phyloP scores from a whole-genome alignment of 2,113 vertebrate genomes.

The Hyla sarda region DNA sequence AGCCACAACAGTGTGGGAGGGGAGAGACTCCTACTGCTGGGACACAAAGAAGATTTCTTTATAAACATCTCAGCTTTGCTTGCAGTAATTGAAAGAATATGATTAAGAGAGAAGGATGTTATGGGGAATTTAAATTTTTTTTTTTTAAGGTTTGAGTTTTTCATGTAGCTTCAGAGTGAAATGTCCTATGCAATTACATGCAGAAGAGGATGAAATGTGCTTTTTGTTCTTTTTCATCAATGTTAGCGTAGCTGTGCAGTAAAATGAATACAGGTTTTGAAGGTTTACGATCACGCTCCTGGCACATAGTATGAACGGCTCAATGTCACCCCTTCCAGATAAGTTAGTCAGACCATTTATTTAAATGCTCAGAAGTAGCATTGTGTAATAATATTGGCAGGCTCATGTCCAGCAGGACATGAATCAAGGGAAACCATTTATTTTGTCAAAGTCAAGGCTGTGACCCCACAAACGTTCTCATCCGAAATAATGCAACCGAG shows the following conservation, averaged over 20 bases:
- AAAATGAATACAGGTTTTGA: neutral
- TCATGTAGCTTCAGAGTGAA: neutral
- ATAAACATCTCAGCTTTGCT: too few species aligned
- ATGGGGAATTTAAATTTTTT: too few species aligned
- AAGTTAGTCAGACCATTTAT: neutral
- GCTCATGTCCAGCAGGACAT: neutral
- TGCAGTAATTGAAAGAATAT: too few species aligned
- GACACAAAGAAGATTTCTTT: too few species aligned
- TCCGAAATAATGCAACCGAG: neutral
- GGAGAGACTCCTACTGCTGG: too few species aligned
- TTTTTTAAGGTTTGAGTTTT: too few species aligned
- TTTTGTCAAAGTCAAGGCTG: neutral
- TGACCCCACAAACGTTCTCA: neutral
- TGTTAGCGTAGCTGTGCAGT: neutral
- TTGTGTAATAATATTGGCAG: neutral
- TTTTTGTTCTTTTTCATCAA: neutral
- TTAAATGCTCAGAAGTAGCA: neutral
- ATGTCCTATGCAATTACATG: neutral
- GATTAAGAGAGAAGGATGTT: too few species aligned
- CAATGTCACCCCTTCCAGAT: conserved; percentile 37
- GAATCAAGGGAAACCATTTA: neutral
- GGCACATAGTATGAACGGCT: neutral
- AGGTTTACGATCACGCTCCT: conserved; percentile 5
- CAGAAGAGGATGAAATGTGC: neutral
- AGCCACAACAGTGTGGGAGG: too few species aligned